Conservation (phyloP, 2,888 invertebrate species). For the Epistrophe grossulariae region DNA sequence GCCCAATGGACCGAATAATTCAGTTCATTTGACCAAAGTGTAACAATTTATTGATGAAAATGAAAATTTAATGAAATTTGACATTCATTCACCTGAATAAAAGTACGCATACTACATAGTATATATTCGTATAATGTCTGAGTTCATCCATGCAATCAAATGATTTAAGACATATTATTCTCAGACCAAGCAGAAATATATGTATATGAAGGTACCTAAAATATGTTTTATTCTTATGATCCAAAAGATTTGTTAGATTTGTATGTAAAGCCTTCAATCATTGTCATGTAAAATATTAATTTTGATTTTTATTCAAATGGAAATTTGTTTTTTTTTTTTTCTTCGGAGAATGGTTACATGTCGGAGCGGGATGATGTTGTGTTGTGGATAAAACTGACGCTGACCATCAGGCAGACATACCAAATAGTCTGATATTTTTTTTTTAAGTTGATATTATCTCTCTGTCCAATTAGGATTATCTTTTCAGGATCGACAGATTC, state of each 20-base stretch:
- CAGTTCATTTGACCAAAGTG: constrained; percentile 16
- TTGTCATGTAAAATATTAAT: not conserved
- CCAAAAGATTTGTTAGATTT: not conserved
- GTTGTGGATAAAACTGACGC: not conserved
- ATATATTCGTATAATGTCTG: not conserved
- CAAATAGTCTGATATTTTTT: not conserved
- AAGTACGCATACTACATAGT: too few species aligned
- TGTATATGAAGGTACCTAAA: not conserved
- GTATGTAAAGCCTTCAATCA: not conserved
- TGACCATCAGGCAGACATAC: not conserved
- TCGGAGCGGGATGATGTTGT: not conserved
- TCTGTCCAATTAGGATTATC: constrained; percentile 3
- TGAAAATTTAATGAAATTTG: not conserved
- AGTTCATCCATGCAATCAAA: not conserved
- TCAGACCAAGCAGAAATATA: not conserved
- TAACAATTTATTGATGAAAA: constrained; percentile 15
- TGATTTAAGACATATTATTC: not conserved
- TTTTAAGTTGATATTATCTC: not conserved
- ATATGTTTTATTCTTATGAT: not conserved
- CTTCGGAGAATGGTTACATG: not conserved
- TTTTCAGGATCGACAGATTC: not conserved
- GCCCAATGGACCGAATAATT: constrained; percentile 3
- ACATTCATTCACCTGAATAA: not conserved
- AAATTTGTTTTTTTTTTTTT: not conserved
- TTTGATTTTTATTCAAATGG: constrained; percentile 4